phyloP scores from a whole-genome alignment of 2,797 vertebrate species.

The Mormyrus proboscirostris region DNA sequence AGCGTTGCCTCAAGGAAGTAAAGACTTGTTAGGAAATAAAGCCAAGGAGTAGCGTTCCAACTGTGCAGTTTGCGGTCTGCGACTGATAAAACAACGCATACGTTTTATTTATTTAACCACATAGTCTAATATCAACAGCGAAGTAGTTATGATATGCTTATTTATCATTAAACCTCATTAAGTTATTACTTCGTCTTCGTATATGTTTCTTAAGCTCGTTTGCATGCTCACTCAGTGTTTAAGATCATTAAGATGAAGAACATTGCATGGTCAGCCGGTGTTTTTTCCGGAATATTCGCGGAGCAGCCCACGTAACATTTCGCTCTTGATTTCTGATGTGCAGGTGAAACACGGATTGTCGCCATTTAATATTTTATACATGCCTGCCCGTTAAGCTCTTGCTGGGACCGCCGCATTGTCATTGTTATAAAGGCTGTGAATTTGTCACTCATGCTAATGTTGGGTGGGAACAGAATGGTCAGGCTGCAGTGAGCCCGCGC shows the following conservation, averaged over 20 bases:
- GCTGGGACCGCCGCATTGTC: slow-evolving; percentile 33
- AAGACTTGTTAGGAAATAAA: background rate
- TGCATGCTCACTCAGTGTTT: background rate
- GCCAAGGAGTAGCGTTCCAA: background rate
- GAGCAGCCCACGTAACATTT: background rate
- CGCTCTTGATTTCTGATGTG: background rate
- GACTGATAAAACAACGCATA: background rate
- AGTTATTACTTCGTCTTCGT: background rate
- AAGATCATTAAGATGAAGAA: background rate
- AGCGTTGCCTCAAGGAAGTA: background rate
- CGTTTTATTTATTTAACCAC: background rate
- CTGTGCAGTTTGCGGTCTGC: background rate
- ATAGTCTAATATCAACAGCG: background rate
- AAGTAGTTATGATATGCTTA: background rate
- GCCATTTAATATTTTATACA: slow-evolving; percentile 16
- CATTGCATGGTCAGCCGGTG: background rate
- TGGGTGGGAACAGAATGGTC: background rate
- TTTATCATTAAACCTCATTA: background rate
- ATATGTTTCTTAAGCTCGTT: background rate
- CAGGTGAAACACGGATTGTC: slow-evolving; percentile 17
- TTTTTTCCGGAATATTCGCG: background rate
- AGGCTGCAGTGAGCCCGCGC: background rate
- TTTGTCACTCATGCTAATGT: slow-evolving; percentile 44
- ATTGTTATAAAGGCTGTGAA: slow-evolving; percentile 34
- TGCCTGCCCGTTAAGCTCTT: slow-evolving; percentile 29